Evolutionary conservation across 2,888 invertebrate genomes (phyloP).

Genomic region (Archips crataeganus): DNA sequence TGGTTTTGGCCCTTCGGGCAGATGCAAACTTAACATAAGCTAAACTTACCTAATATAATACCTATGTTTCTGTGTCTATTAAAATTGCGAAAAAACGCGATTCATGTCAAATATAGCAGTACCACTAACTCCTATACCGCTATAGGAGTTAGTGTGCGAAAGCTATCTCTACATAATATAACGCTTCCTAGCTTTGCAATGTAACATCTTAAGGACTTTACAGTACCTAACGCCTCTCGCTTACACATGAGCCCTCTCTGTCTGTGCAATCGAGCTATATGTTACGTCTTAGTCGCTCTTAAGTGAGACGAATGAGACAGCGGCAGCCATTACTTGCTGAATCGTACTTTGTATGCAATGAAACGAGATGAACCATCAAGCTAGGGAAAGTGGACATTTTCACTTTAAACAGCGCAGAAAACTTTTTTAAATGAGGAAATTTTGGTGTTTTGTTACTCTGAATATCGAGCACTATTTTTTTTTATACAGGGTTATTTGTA

Average conservation of each 20-base stretch:
- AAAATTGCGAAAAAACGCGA: no score
- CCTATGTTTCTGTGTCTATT: no score
- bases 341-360: constrained; percentile 15
- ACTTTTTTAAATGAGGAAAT: no score
- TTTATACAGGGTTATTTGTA: no score
- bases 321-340: constrained; percentile 15
- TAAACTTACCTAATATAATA: no score
- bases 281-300: constrained; percentile 9
- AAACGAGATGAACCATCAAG: not conserved
- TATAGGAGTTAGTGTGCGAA: no score
- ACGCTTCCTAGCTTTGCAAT: not conserved
- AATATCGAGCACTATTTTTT: no score
- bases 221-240: constrained; percentile 3
- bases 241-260: not conserved
- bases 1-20: no score
- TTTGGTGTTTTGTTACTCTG: no score
- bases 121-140: not conserved
- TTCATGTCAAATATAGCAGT: no score
- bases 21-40: no score
- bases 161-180: not conserved
- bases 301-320: not conserved
- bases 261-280: not conserved
- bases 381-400: not conserved
- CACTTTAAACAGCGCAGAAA: no score
- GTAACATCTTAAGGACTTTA: not conserved